Base-by-base conservation (phyloP, 2,797 vertebrate species). In the Leptatherina wallacei region DNA sequence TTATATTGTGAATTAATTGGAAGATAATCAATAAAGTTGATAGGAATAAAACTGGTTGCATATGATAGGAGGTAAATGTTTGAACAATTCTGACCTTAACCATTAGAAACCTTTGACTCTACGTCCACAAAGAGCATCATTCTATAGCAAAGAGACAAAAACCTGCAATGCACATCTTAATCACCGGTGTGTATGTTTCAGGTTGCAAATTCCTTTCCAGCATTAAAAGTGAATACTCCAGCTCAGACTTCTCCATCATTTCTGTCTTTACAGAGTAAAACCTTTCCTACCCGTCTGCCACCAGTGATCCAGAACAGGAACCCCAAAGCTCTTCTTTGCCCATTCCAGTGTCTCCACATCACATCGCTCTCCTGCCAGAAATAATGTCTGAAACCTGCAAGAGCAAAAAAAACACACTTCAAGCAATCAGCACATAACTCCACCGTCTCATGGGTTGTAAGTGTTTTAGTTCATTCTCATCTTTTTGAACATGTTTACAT, bases 291-390 rank as follows among this genome's bases (percentile, higher is more conserved):
- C 97, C 3, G 98, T 99, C 91, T 99, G 98, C 98, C 98, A 99
- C 98, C 98, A 99, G 80, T 99, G 98, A 90, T 99, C 98, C 86
- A 99, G 92, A 59, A 99, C 95, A 6, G 98, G 97, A 35, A 97
- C 97, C 36, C 92, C 94, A 83, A 99, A 99, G 82, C 90, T 91
- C 72, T 67, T 93, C 92, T 97, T 98, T 55, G 97, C 95, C 98
- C 98, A 99, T 51, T 98, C 92, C 49, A 99, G 88, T 0, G 97
- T 99, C 78, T 98, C 96, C 61, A 96, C 91, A 63, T 99, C 98
- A 85, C 98, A 99, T 57, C 94, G 96, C 71, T 99, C 97, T 33
- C 98, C 98, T 44, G 98, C 98, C 82, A 99, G 64, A 90, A 99
- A 99, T 30, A 99, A 77, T 0, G 83, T 94, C 74, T 92, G 95